These are phyloP conservation scores for Drosophila tsacasi DNA, from an alignment of 1,140 invertebrate species.

Conservation along the genomic window DNA sequence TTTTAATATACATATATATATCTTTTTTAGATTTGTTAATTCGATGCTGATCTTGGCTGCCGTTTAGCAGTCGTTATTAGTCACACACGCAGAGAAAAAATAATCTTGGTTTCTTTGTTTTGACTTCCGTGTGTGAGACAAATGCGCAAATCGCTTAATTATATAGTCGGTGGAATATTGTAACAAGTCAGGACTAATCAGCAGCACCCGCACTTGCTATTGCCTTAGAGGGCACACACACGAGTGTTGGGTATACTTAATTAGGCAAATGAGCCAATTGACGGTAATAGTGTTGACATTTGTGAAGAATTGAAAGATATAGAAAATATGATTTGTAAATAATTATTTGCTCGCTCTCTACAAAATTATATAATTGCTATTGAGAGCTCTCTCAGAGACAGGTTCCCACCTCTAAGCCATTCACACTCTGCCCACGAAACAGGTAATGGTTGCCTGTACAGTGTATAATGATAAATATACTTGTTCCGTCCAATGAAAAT, in stretches of 20 bases:
- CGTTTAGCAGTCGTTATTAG: conserved; percentile 65
- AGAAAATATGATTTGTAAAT: conserved; percentile 34
- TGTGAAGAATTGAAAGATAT: conserved; percentile 28
- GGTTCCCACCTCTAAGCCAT: conserved; percentile 54
- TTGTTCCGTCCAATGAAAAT: conserved; percentile 76
- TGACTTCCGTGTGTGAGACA: conserved; percentile 59
- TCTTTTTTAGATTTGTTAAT: conserved; percentile 28
- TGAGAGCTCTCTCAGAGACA: conserved; percentile 18
- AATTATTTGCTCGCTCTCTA: conserved; percentile 32
- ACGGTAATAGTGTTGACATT: conserved; percentile 53
- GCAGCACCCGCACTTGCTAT: conserved; percentile 59
- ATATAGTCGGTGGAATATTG: conserved; percentile 36
- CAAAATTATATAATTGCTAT: conserved; percentile 59
- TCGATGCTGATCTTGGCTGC: conserved; percentile 37
- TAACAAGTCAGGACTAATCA: conserved; percentile 33
- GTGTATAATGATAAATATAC: conserved; percentile 55
- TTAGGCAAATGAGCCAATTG: conserved; percentile 60
- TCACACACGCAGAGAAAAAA: conserved; percentile 55
- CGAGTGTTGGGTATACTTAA: conserved; percentile 51
- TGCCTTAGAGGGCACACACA: conserved; percentile 4
- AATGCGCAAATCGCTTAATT: conserved; percentile 74
- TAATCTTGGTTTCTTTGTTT: conserved; percentile 22
- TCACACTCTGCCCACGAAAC: conserved; percentile 71
- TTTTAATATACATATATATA: conserved; percentile 61
- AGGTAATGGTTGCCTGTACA: conserved; percentile 59